Evolutionary conservation across 2,888 invertebrate genomes (phyloP), one percentile per base, ranked within the genome.

Genomic region (Acanthopleura granulata): DNA sequence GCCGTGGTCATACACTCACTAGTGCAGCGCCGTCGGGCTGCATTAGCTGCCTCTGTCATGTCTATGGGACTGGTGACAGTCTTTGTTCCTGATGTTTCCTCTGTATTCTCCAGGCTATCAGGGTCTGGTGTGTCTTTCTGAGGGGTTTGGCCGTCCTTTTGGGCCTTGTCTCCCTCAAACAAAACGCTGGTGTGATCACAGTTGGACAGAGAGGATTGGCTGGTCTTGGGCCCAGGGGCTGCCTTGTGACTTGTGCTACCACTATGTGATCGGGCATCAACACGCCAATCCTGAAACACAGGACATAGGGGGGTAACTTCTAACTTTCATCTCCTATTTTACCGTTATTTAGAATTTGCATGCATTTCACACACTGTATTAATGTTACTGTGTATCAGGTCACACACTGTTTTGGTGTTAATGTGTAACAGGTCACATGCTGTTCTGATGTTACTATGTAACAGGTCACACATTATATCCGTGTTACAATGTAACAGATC

Each of bases 1-100:
- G 85, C 78, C 72, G 80, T 81, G 9, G 85, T 85, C 49, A 85
- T 78, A 79, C 86, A 86, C 75, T 88, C 88, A 77, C 88, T 87
- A 22, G 84, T 84, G 57, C 86, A 83, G 29, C 86, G 77, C 69
- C 83, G 79, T 49, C 85, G 73, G 15, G 51, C 27, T n/a, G 72
- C 18, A 4, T 16, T 27, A 18, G 69, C n/a, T 11, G 25, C 27
- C 14, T 12, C 51, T 14, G 40, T 12, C 61, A 40, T 62, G 25
- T 62, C 50, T 12, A 27, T 49, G 29, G 66, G 66, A 6, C 29
- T 25, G 1, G 66, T 66, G 66, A 57, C 22, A 57, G 57, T 57
- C 18, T 18, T 18, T 4, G 9, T 14, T 66, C 27, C 22, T 22
- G 27, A 66, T 15, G 66, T 16, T 27, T 18, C 16, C 14, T 18